Evolutionary conservation across 1,140 invertebrate genomes (phyloP), one percentile per base, ranked within the genome.

Genomic region (Aphidius gifuensis): DNA sequence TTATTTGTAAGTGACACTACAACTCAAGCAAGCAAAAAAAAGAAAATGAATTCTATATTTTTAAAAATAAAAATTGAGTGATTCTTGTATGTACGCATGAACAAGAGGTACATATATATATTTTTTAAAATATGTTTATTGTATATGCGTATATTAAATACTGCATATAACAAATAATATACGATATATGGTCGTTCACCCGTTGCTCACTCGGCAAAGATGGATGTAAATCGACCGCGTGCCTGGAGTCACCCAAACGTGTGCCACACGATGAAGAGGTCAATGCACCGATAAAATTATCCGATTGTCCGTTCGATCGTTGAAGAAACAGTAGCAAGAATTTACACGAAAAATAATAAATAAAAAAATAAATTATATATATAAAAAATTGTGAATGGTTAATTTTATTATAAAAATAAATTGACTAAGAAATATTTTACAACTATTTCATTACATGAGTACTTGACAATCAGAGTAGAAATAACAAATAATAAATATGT

Each of bases 211-310:
- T 49, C 53, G 39, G 40, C 43, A 61, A 54, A 51, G 45, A 58
- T 69, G 66, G 66, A 68, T 70, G 66, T 71, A 68, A 72, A 70
- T 70, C 64, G 67, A 68, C 67, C 67, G 67, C 66, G 63, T 56
- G 65, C 46, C 51, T 49, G 51, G 66, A 66, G 68, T 71, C 66
- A 63, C 44, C 58, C 53, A 45, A 61, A 61, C 50, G 60, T 56
- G 60, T 47, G 42, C 57, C 64, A 64, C 64, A 66, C 68, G 68
- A 64, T 66, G 38, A n/a, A 64, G 68, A 66, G 71, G 69, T 71
- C 71, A 69, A 70, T 64, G 69, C 64, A 66, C 71, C 64, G 66
- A 70, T 68, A 73, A 73, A 70, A 70, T 70, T 69, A 62, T 53
- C 9, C 62, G 68, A 70, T 69, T 71, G 64, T 65, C 64, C 65